Evolutionary conservation across 2,113 vertebrate genomes (phyloP).

Genomic region (Coryphaenoides rupestris): DNA sequence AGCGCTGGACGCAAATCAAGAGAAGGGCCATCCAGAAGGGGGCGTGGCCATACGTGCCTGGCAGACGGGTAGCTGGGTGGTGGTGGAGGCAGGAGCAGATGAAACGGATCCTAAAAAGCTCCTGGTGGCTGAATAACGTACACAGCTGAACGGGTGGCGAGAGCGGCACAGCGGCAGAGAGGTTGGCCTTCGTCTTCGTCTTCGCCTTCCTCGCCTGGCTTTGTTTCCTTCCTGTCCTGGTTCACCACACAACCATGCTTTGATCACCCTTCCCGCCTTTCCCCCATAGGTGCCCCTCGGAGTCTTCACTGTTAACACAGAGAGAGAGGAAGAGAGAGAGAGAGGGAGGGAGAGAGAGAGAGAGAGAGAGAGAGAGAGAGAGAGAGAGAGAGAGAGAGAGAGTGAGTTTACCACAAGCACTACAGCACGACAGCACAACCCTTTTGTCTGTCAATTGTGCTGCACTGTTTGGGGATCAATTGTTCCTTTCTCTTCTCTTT

Average conservation of each 20-base stretch:
- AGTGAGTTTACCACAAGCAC: too few relatives aligned
- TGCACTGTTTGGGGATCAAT: too few relatives aligned
- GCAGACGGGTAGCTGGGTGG: conserved; percentile 10
- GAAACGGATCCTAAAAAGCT: conserved; percentile 68
- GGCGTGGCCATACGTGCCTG: conserved; percentile 17
- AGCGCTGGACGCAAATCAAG: conserved; percentile 66
- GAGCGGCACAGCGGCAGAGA: too few relatives aligned
- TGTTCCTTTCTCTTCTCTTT: too few relatives aligned
- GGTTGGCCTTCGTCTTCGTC: conserved; percentile 21
- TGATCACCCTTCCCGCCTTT: conserved; percentile 53
- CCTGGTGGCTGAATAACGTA: conserved; percentile 68
- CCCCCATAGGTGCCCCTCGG: too few relatives aligned
- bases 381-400: too few relatives aligned
- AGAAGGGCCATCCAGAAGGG: conserved; percentile 58
- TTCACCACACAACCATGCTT: conserved; percentile 50
- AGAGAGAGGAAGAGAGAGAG: too few relatives aligned
- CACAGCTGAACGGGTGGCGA: conserved; percentile 61
- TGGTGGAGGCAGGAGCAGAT: conserved; percentile 62
- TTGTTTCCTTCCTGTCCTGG: conserved; percentile 58
- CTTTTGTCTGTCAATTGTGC: too few relatives aligned
- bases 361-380: too few relatives aligned
- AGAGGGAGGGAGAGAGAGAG: conserved; percentile 9
- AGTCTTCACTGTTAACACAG: too few relatives aligned
- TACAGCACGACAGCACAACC: too few relatives aligned
- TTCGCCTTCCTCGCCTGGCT: conserved; percentile 54